These are phyloP conservation scores for Euwallacea fornicatus DNA, from an alignment of 1,140 invertebrate species.

Conservation along the genomic window DNA sequence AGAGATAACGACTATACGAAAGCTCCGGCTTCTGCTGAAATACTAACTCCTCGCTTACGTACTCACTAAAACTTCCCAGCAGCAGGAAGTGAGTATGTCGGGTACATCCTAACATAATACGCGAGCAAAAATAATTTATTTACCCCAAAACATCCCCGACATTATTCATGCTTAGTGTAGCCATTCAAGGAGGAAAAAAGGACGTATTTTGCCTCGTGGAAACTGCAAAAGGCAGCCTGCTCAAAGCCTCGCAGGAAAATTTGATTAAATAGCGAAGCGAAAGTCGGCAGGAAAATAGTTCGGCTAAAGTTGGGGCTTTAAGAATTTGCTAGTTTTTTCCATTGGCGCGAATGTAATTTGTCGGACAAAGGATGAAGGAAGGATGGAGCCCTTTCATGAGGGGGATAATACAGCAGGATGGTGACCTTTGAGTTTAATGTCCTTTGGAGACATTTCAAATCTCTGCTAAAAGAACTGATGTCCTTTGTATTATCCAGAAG, in stretches of 20 bases:
- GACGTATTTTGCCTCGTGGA: neutral
- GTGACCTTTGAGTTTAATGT: too few species aligned
- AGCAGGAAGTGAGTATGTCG: too few species aligned
- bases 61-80: neutral
- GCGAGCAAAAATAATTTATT: neutral
- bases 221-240: conserved; percentile 1
- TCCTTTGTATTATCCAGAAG: too few species aligned
- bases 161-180: neutral
- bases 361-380: too few species aligned
- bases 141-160: neutral
- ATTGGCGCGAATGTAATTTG: too few species aligned
- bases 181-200: neutral
- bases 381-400: too few species aligned
- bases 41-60: neutral
- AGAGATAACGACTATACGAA: neutral
- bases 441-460: too few species aligned
- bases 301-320: too few species aligned
- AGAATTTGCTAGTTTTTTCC: too few species aligned
- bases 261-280: neutral
- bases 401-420: too few species aligned
- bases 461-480: too few species aligned
- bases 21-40: neutral
- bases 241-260: neutral
- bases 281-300: too few species aligned
- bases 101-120: neutral